Evolutionary conservation across 30 jellyfish, hydroid and myxozoan genomes (phyloP).

Genomic region (Phacellophora camtschatica): DNA sequence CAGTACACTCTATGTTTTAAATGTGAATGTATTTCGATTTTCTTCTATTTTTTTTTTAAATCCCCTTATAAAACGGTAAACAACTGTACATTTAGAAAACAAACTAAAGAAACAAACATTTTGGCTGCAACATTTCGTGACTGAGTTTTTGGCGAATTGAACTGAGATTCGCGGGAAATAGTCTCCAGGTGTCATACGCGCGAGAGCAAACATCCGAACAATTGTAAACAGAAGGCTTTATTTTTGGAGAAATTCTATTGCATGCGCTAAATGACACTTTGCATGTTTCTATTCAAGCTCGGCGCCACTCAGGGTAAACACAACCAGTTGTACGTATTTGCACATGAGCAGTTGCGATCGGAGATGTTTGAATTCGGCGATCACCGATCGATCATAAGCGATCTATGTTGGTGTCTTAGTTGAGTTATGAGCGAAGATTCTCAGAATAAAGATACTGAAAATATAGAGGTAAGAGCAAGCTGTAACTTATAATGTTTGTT

Average conservation of each 20-base stretch:
- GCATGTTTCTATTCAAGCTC: slow-evolving; percentile 59
- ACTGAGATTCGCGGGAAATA: background rate
- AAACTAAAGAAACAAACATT: no score
- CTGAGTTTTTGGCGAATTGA: no score
- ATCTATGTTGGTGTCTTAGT: background rate
- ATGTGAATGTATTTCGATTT: no score
- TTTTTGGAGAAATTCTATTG: slow-evolving; percentile 49
- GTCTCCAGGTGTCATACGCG: slow-evolving; percentile 42
- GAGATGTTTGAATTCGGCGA: no score
- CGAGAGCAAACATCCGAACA: slow-evolving; percentile 42
- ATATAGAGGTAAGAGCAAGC: slow-evolving; percentile 25
- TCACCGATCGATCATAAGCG: background rate
- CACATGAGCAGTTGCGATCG: slow-evolving; percentile 45
- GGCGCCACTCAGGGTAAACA: slow-evolving; percentile 70
- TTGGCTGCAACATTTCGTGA: no score
- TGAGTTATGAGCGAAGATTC: slow-evolving; percentile 59
- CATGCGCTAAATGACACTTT: slow-evolving; percentile 64
- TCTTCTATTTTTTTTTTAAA: no score
- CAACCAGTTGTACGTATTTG: slow-evolving; percentile 49
- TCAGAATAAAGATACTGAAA: slow-evolving; percentile 21
- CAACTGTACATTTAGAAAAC: no score
- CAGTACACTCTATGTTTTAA: no score
- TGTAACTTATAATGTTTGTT: no score
- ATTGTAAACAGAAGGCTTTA: slow-evolving; percentile 31
- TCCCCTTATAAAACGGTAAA: no score